Conservation (phyloP, 2,797 vertebrate species). For the Trichosurus vulpecula region DNA sequence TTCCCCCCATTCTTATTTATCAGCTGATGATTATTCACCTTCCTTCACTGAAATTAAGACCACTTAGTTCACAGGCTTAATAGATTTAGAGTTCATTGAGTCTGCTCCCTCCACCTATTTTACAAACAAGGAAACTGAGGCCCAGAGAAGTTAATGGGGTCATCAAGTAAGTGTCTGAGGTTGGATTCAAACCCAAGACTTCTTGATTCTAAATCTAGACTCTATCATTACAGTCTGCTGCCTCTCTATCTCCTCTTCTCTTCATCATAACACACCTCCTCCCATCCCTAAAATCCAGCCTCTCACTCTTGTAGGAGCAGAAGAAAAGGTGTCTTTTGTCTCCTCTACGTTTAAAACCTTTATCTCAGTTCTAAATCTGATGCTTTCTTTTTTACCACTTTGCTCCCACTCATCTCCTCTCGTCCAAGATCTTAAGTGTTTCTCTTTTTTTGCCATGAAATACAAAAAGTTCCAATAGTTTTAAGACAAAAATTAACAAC, state of each 20-base stretch:
- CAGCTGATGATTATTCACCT: neutral
- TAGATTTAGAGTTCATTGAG: neutral
- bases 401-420: neutral
- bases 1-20: conserved; percentile 15
- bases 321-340: neutral
- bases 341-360: neutral
- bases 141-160: neutral
- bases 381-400: neutral
- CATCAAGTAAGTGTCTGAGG: neutral
- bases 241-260: neutral
- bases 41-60: conserved; percentile 1
- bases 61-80: neutral
- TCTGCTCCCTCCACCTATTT: neutral
- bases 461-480: conserved; percentile 14
- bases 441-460: conserved; percentile 20
- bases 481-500: neutral
- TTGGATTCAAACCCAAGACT: neutral
- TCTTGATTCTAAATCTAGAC: neutral
- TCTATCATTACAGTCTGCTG: neutral
- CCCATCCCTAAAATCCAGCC: neutral
- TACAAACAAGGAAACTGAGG: neutral
- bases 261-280: neutral
- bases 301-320: neutral
- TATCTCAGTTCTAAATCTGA: neutral
- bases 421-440: neutral